Conservation (phyloP, 2,888 invertebrate species). For the Callyntrura sp. region DNA sequence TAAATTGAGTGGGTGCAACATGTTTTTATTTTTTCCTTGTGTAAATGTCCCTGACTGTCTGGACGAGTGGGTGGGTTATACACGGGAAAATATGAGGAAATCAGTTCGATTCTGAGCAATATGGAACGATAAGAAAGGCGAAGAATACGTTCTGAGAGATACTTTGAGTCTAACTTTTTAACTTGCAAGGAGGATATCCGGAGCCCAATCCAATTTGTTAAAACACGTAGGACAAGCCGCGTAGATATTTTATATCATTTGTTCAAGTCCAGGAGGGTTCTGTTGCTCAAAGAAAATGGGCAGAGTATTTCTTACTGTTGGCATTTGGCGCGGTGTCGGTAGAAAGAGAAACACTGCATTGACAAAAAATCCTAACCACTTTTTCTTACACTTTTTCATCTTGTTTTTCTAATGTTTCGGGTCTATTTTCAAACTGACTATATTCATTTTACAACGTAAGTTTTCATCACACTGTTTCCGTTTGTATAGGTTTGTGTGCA, state of each 20-base stretch:
- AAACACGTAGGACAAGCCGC: conserved; percentile 36
- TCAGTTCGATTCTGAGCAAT: conserved; percentile 4
- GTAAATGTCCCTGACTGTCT: not conserved
- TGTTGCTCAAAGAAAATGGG: not conserved
- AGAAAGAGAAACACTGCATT: conserved; percentile 58
- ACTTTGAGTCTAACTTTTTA: conserved; percentile 8
- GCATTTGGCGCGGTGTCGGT: conserved; percentile 4
- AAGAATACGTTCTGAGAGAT: not conserved
- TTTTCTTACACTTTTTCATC: conserved; percentile 8
- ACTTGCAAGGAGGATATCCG: conserved; percentile 28
- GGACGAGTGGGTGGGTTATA: not conserved
- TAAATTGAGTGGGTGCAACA: not conserved
- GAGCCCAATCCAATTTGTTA: conserved; percentile 59
- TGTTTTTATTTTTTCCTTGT: no score
- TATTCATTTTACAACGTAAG: not conserved
- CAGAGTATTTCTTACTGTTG: not conserved
- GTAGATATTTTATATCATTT: conserved; percentile 35
- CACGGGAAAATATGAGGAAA: not conserved
- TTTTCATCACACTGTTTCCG: no score
- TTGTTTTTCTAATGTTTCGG: conserved; percentile 40
- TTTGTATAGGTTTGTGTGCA: not conserved
- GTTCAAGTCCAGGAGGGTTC: not conserved
- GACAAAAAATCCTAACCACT: conserved; percentile 66
- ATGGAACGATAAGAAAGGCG: not conserved
- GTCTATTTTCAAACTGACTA: not conserved